Conservation (phyloP, 2,888 invertebrate species). For the Eilema griseolum region DNA sequence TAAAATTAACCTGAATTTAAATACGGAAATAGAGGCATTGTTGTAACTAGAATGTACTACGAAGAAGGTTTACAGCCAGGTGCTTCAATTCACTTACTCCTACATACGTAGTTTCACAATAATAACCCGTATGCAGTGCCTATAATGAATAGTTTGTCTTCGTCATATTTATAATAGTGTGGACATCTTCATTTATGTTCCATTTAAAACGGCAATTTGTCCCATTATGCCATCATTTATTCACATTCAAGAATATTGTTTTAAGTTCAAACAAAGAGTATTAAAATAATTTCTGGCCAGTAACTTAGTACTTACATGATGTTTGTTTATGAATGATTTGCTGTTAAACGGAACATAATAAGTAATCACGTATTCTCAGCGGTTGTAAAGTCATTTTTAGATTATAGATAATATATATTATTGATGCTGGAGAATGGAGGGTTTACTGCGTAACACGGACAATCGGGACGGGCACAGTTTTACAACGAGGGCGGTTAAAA, state of each 20-base stretch:
- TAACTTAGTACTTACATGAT: conserved; percentile 8
- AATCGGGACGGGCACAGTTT: conserved; percentile 79
- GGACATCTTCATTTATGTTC: not conserved
- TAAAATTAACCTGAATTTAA: no score
- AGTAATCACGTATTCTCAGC: conserved; percentile 21
- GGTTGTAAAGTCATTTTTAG: conserved; percentile 65
- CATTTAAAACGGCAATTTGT: not conserved
- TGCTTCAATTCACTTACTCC: not conserved
- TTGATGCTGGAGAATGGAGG: conserved; percentile 73
- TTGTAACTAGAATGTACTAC: no score
- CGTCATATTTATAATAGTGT: not conserved
- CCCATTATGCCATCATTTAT: not conserved
- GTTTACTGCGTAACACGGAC: conserved; percentile 85
- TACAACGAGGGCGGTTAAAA: conserved; percentile 83
- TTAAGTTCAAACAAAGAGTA: conserved; percentile 10
- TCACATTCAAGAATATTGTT: conserved; percentile 7
- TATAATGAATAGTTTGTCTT: not conserved
- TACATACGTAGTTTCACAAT: not conserved
- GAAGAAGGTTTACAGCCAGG: not conserved
- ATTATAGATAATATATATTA: conserved; percentile 74
- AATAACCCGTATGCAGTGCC: not conserved
- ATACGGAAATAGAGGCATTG: no score
- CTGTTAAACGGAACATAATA: conserved; percentile 42
- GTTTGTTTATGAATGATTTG: conserved; percentile 41
- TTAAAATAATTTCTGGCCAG: conserved; percentile 10